These are phyloP conservation scores for Emmelina monodactyla DNA, from an alignment of 2,888 invertebrate species.

Conservation along the genomic window DNA sequence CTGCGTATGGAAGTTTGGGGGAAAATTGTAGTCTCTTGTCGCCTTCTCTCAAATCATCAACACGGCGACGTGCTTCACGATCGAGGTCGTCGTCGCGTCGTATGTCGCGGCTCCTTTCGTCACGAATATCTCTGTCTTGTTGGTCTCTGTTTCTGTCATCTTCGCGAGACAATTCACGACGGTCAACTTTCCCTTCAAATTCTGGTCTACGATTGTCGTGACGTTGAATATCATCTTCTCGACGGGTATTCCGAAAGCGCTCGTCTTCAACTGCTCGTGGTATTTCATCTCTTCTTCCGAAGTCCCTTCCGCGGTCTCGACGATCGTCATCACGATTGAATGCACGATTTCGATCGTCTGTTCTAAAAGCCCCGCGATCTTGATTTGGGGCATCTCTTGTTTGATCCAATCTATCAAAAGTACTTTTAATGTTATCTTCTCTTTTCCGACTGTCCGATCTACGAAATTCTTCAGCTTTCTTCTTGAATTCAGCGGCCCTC, in stretches of 20 bases:
- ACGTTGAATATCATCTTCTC: background rate
- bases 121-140: background rate
- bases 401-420: too few relatives aligned
- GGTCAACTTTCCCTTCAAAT: background rate
- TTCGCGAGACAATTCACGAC: background rate
- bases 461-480: constrained; percentile 36
- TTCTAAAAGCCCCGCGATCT: background rate
- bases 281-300: background rate
- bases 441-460: constrained; percentile 18
- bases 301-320: background rate
- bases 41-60: constrained; percentile 15
- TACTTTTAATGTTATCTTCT: too few relatives aligned
- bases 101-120: constrained; percentile 6
- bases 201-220: background rate
- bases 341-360: background rate
- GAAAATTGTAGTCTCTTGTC: too few relatives aligned
- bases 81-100: constrained; percentile 10
- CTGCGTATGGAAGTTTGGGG: too few relatives aligned
- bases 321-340: constrained; percentile 1
- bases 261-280: background rate
- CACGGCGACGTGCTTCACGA: constrained; percentile 14
- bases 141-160: background rate
- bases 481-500: constrained; percentile 37
- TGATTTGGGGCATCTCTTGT: background rate
- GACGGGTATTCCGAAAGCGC: background rate